phyloP scores from a whole-genome alignment of 1,140 invertebrate genomes.

The Sminthurinus signatus region DNA sequence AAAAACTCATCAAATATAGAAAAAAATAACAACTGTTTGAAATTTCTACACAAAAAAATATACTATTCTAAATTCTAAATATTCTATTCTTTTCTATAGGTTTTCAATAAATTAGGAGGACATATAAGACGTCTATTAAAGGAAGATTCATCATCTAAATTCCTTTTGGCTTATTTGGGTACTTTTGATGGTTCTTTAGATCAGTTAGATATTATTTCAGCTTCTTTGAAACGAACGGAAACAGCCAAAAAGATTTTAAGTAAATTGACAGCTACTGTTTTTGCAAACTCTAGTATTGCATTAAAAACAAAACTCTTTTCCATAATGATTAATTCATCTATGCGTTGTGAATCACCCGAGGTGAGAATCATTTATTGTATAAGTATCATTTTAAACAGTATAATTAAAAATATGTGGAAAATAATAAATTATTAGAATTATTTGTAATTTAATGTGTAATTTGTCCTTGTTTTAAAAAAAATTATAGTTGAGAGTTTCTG shows the following conservation, averaged over 20 bases:
- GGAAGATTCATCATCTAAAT: slow-evolving; percentile 4
- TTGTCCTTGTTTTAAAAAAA: no score
- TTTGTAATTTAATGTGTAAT: no score
- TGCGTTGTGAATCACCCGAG: slow-evolving; percentile 28
- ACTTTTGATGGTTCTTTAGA: slow-evolving; percentile 29
- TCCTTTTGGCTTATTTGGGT: slow-evolving; percentile 19
- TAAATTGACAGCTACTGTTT: slow-evolving; percentile 20
- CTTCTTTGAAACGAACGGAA: slow-evolving; percentile 10
- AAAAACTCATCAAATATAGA: no score
- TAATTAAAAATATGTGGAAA: no score
- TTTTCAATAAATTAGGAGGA: not conserved
- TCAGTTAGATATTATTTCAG: slow-evolving; percentile 8
- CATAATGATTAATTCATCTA: slow-evolving; percentile 22
- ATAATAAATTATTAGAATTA: no score
- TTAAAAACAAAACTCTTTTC: slow-evolving; percentile 25
- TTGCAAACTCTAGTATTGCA: slow-evolving; percentile 9
- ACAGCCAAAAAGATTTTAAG: slow-evolving; percentile 14
- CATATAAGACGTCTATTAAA: not conserved
- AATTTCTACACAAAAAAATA: no score
- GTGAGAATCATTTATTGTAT: no score
- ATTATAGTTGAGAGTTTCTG: slow-evolving; percentile 31
- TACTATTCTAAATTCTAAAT: no score
- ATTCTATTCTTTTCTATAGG: not conserved
- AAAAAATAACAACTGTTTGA: no score
- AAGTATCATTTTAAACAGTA: no score